A percentile compares a stretch with the other conserved stretches of the same genome.
Conservation (phyloP, 2,113 vertebrate species). For the Bubalus kerabau region DNA sequence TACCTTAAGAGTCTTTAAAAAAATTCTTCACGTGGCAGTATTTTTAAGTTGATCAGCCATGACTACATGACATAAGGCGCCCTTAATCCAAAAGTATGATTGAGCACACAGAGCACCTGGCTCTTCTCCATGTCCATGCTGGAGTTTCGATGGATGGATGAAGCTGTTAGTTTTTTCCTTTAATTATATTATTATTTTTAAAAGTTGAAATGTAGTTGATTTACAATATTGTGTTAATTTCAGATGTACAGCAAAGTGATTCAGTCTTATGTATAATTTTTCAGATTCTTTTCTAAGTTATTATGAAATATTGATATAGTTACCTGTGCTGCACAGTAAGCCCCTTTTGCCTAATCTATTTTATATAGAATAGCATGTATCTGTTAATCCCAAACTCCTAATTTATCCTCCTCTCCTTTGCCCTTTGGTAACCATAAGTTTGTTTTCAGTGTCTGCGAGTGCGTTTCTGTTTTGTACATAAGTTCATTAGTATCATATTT, state of each 20-base stretch:
- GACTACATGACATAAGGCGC: rapidly evolving
- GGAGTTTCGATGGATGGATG: neutral
- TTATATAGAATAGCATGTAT: neutral
- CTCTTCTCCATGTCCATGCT: neutral
- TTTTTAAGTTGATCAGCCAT: neutral
- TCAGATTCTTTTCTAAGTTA: neutral
- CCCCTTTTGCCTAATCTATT: neutral
- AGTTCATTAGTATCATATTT: neutral
- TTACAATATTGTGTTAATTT: neutral
- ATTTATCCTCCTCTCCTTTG: neutral
- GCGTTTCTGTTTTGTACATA: neutral
- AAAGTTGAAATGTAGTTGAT: neutral
- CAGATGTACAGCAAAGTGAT: neutral
- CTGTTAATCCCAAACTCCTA: neutral
- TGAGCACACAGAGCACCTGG: neutral
- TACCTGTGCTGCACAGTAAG: too few relatives aligned
- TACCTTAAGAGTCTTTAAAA: neutral
- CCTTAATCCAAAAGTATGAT: neutral
- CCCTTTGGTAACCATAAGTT: neutral
- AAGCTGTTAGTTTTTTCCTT: neutral
- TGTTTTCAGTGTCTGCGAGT: neutral
- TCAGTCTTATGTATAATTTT: neutral
- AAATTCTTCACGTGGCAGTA: neutral
- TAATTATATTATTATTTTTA: neutral
- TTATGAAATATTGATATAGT: neutral